Conservation (phyloP, 1,140 invertebrate species). For the Piezodorus guildinii region DNA sequence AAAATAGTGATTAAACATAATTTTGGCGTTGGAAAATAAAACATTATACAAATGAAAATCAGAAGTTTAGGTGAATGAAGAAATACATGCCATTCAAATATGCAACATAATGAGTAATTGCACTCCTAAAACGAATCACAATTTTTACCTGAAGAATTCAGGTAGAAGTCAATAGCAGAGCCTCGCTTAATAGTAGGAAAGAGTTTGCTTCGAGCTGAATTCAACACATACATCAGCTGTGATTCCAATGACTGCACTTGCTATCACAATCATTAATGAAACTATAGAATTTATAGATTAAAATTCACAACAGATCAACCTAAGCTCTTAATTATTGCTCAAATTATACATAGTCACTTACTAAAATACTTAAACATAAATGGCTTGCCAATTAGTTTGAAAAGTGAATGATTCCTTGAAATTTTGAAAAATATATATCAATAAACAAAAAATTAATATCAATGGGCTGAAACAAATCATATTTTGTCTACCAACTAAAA, state of each 20-base stretch:
- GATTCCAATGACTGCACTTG: conserved; percentile 54
- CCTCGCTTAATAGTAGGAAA: conserved; percentile 72
- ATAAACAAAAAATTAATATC: neutral
- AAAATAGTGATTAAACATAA: no score
- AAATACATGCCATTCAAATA: conserved; percentile 21
- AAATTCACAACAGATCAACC: no score
- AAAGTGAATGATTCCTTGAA: neutral
- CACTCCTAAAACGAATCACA: conserved; percentile 8
- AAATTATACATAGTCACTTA: neutral
- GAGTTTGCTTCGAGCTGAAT: conserved; percentile 62
- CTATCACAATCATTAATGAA: conserved; percentile 31
- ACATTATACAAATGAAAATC: neutral
- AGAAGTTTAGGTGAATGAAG: conserved; percentile 4
- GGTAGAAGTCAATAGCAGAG: conserved; percentile 69
- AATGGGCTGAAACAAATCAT: no score
- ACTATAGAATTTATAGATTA: no score
- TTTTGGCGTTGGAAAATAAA: no score
- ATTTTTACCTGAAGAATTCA: conserved; percentile 69
- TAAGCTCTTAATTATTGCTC: neutral
- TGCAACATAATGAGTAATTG: conserved; percentile 21
- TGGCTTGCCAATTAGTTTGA: neutral
- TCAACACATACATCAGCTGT: conserved; percentile 54
- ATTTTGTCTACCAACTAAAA: no score
- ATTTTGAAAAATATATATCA: neutral
- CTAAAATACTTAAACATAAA: neutral